A percentile compares a stretch with the other conserved stretches of the same genome.
Conservation (phyloP, 2,888 invertebrate genomes). For the Drosophila atroscutellata region DNA sequence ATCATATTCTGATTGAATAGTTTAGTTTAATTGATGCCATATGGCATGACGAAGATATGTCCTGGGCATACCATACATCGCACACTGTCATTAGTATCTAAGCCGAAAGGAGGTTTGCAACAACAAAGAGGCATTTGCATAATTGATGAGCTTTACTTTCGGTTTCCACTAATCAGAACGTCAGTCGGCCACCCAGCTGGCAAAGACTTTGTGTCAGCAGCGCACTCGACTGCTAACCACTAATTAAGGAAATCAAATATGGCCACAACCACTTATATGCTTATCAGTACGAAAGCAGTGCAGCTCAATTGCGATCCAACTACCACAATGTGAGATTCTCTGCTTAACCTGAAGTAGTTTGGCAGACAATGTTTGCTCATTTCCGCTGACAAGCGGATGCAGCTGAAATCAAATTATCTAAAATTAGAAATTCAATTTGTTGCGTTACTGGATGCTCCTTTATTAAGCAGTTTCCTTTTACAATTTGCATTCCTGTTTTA, state of each 20-base stretch:
- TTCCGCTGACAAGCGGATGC: constrained; percentile 40
- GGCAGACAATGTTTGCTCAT: constrained; percentile 16
- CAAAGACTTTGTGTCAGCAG: not conserved
- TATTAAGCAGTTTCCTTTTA: constrained; percentile 33
- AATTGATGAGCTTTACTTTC: constrained; percentile 28
- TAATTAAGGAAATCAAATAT: constrained; percentile 38
- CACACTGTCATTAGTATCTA: constrained; percentile 2
- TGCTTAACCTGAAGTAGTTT: not conserved
- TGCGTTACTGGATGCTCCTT: constrained; percentile 8
- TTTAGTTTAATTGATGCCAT: not conserved
- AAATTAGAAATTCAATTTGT: constrained; percentile 41
- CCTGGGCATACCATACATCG: constrained; percentile 35
- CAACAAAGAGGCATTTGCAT: constrained; percentile 2
- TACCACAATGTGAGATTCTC: not conserved
- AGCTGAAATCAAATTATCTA: constrained; percentile 48
- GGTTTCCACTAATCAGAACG: constrained; percentile 18
- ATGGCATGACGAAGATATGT: not conserved
- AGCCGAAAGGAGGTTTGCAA: not conserved
- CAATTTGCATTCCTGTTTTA: constrained; percentile 38
- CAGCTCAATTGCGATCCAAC: not conserved
- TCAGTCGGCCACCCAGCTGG: not conserved
- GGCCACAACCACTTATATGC: constrained; percentile 11
- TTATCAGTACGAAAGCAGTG: constrained; percentile 29
- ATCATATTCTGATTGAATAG: too few species aligned
- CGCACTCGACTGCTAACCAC: not conserved